These are phyloP conservation scores for Erebia palarica DNA, from an alignment of 2,888 invertebrate genomes.

Conservation along the genomic window DNA sequence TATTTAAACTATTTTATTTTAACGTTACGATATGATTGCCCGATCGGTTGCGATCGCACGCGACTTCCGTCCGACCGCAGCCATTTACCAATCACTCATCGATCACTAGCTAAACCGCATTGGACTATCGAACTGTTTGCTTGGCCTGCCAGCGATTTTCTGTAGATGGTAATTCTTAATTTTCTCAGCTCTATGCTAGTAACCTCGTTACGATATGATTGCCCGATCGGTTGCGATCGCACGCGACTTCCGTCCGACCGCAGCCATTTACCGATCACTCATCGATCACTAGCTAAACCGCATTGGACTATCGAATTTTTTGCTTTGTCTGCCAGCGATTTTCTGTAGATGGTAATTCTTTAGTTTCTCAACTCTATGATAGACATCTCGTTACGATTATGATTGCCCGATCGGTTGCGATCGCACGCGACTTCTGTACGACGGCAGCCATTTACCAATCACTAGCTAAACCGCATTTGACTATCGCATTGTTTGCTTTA, in stretches of 20 bases:
- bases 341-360: too few relatives aligned
- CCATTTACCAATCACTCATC: constrained; percentile 28
- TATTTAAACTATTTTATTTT: too few relatives aligned
- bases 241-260: too few relatives aligned
- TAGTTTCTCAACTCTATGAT: too few relatives aligned
- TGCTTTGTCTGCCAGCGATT: constrained; percentile 1
- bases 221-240: constrained; percentile 47
- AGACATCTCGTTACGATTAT: too few relatives aligned
- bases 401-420: constrained; percentile 26
- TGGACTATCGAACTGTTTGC: constrained; percentile 37
- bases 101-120: constrained; percentile 32
- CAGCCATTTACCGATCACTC: too few relatives aligned
- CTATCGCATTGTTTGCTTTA: constrained; percentile 38
- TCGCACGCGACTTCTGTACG: constrained; percentile 70
- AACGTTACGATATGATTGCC: too few relatives aligned
- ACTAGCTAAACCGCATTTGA: constrained; percentile 34
- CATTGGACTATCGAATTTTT: too few relatives aligned
- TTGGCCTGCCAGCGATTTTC: background rate
- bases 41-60: constrained; percentile 53
- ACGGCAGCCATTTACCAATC: constrained; percentile 43
- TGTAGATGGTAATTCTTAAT: too few relatives aligned
- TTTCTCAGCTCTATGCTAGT: too few relatives aligned
- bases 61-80: constrained; percentile 62
- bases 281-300: too few relatives aligned
- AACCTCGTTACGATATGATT: constrained; percentile 46